Evolutionary conservation across 2,797 vertebrate genomes (phyloP), one percentile per base, ranked within the genome.

Genomic region (Sylvilagus floridanus): DNA sequence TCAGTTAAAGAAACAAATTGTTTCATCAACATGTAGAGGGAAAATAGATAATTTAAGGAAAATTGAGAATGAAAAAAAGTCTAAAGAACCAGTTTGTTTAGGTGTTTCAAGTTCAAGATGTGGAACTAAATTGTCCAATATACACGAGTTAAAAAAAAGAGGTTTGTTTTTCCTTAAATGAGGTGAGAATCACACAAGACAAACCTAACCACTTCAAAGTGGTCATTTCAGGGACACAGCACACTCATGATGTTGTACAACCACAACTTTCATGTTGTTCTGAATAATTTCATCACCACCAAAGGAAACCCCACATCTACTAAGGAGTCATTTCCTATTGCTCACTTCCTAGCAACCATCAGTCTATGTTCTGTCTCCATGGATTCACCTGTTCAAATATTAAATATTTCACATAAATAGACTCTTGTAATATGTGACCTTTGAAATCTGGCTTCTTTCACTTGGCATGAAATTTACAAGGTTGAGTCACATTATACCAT

Each of bases 131-230:
- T 32, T 68, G 19, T 69, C 66, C 54, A 83, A 81, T 77, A 90
- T 57, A 73, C 4, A 26, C 0, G 60, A 60, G 4, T 94, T 65
- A 42, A 52, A 52, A 71, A 63, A 5, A 50, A 75, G 60, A 28
- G 2, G 1, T 14, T 77, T 37, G 42, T 86, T 52, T 47, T 47
- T 8, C 16, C 28, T 71, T 68, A 37, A 50, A 21, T 72, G 65
- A 91, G 47, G n/a, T 77, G 42, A 83, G 54, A 93, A 3, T 83
- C 71, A 83, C 24, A 66, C 24, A 52, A 69, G 47, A 71, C 19
- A 84, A 89, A 94, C 81, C 57, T n/a, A 92, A 37, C 26, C 35
- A 37, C 63, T 85, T 81, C 54, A 72, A 82, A 78, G 68, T 92
- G 62, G 69, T 69, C 9, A 71, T 52, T 52, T 79, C 26, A 24